Evolutionary conservation across 2,888 invertebrate genomes (phyloP).

Genomic region (Dynastes maya): DNA sequence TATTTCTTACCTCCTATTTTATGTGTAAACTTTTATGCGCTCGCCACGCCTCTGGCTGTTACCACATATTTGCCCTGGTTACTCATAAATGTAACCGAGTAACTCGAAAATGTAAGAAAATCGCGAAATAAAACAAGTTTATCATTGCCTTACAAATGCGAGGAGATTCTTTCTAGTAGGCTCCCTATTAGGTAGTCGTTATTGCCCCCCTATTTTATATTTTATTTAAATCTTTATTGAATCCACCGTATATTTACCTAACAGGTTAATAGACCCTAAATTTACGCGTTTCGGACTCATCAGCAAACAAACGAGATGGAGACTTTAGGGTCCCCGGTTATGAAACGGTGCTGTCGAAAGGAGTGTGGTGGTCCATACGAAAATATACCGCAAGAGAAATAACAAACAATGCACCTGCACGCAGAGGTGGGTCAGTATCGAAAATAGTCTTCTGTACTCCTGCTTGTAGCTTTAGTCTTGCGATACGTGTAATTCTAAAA

Average conservation of each 20-base stretch:
- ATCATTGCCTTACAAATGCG: too few species aligned
- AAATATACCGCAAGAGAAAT: slow-evolving; percentile 1
- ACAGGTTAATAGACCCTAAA: too few species aligned
- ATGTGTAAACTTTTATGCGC: too few species aligned
- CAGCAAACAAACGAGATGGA: neutral
- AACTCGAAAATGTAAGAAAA: neutral
- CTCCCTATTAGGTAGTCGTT: too few species aligned
- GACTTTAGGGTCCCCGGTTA: neutral
- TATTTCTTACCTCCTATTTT: too few species aligned
- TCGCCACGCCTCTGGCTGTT: too few species aligned
- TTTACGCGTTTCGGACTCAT: neutral
- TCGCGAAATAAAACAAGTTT: neutral
- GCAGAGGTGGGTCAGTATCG: slow-evolving; percentile 37
- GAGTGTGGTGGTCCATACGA: slow-evolving; percentile 19
- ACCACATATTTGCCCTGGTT: too few species aligned
- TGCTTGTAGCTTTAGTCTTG: neutral
- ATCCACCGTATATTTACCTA: neutral
- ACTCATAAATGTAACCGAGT: too few species aligned
- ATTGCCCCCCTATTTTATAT: neutral
- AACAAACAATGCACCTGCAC: slow-evolving; percentile 35
- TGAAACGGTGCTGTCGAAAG: neutral
- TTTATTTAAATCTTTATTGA: neutral
- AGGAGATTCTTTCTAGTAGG: too few species aligned
- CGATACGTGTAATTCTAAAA: slow-evolving; percentile 13
- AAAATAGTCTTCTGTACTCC: slow-evolving; percentile 11